A percentile compares a stretch with the other conserved stretches of the same genome.
Conservation (phyloP, 2,797 vertebrate genomes). For the Myoxocephalus aenaeus region DNA sequence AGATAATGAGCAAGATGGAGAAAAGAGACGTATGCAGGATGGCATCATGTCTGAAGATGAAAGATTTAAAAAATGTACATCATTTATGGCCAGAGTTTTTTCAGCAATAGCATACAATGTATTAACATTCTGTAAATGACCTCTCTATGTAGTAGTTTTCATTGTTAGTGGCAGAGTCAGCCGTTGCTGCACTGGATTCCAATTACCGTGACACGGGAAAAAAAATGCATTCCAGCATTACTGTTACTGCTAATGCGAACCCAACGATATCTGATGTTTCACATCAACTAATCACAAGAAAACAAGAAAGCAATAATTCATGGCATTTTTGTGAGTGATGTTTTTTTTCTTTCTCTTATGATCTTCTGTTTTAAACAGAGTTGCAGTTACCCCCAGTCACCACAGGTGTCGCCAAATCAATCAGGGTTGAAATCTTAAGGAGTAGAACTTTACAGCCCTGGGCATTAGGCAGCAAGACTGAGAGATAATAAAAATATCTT, state of each 20-base stretch:
- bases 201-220: background rate
- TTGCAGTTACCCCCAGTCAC: background rate
- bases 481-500: background rate
- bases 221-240: background rate
- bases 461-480: background rate
- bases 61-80: background rate
- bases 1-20: background rate
- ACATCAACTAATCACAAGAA: background rate
- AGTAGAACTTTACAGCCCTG: background rate
- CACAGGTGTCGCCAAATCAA: background rate
- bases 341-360: background rate
- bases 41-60: background rate
- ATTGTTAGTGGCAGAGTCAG: fast-evolving
- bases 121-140: background rate
- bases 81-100: background rate
- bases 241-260: background rate
- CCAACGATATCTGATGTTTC: background rate
- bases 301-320: background rate
- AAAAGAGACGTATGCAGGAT: background rate
- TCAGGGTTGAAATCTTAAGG: background rate
- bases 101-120: background rate
- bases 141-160: background rate
- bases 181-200: background rate
- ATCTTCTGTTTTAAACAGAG: background rate
- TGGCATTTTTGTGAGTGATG: background rate